phyloP scores from a whole-genome alignment of 2,888 invertebrate species.

The Ichneumon xanthorius region DNA sequence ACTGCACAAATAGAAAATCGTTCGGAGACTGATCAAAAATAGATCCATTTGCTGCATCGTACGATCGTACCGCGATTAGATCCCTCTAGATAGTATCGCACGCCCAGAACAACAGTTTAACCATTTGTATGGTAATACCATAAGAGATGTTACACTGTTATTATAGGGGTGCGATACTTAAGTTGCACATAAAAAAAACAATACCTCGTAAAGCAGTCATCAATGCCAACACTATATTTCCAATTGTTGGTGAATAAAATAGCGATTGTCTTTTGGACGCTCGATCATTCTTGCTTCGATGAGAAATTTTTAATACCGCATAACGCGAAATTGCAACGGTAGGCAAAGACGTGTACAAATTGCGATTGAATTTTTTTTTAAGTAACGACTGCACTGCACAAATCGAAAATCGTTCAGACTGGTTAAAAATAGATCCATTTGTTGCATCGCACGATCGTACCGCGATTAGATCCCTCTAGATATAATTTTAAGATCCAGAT shows the following conservation, averaged over 20 bases:
- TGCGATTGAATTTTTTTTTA: too few species aligned
- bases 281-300: background rate
- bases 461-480: background rate
- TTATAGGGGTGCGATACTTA: too few species aligned
- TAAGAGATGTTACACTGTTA: too few species aligned
- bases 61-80: background rate
- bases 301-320: background rate
- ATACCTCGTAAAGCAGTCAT: background rate
- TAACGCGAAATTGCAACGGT: too few species aligned
- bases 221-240: background rate
- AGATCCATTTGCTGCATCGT: background rate
- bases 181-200: background rate
- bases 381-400: background rate
- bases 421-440: slow-evolving; percentile 3
- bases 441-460: background rate
- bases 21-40: background rate
- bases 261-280: background rate
- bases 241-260: background rate
- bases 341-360: too few species aligned
- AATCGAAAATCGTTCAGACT: slow-evolving; percentile 1
- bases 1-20: background rate
- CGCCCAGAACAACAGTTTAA: too few species aligned
- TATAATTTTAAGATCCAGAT: background rate
- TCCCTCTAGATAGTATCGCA: background rate
- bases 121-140: too few species aligned